These are phyloP conservation scores for Drosophila anceps DNA, from an alignment of 2,888 invertebrate species.

Conservation along the genomic window DNA sequence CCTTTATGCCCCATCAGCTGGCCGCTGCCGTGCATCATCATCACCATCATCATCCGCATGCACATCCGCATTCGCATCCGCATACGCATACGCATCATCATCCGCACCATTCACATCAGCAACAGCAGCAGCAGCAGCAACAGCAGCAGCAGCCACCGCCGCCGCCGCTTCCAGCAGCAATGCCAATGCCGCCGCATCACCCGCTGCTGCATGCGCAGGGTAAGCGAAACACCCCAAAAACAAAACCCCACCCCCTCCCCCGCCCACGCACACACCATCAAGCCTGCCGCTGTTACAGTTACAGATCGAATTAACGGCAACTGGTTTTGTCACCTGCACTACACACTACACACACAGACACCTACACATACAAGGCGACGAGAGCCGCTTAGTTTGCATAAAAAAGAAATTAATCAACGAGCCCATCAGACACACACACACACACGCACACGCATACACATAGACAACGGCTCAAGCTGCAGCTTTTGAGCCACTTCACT, in stretches of 20 bases:
- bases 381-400: slow-evolving; percentile 74
- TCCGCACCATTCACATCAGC: slow-evolving; percentile 42
- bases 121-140: slow-evolving; percentile 36
- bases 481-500: slow-evolving; percentile 57
- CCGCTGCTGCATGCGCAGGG: slow-evolving; percentile 85
- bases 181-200: slow-evolving; percentile 71
- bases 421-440: slow-evolving; percentile 23
- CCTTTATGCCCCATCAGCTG: slow-evolving; percentile 91
- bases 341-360: slow-evolving; percentile 7
- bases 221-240: slow-evolving; percentile 69
- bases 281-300: slow-evolving; percentile 17
- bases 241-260: neutral
- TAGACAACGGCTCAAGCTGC: slow-evolving; percentile 32
- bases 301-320: slow-evolving; percentile 66
- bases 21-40: slow-evolving; percentile 83
- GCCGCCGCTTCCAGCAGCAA: slow-evolving; percentile 30
- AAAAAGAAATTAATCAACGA: slow-evolving; percentile 73
- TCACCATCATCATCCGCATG: slow-evolving; percentile 61
- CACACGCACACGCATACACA: slow-evolving; percentile 1
- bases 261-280: neutral
- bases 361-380: slow-evolving; percentile 10
- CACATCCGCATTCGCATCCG: slow-evolving; percentile 29
- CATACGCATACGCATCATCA: slow-evolving; percentile 46
- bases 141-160: slow-evolving; percentile 43
- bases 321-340: slow-evolving; percentile 73